Base-by-base conservation (phyloP, 2,888 invertebrate species). In the Fragum whitleyi region DNA sequence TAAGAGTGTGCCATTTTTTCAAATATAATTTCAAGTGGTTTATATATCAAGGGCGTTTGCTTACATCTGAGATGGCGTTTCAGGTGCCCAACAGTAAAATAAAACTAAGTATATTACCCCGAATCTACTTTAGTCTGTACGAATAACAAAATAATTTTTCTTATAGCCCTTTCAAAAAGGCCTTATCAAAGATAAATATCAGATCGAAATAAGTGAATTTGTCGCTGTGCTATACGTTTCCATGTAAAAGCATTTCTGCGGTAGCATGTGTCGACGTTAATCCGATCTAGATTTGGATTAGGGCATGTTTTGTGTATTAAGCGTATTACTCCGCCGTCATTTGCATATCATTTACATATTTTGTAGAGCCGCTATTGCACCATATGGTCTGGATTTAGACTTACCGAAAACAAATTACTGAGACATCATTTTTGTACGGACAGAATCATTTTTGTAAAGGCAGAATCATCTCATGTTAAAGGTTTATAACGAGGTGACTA, bases 311-410 rank as follows among this genome's bases (percentile, higher is more conserved):
- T 19, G 16, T 16, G 47, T 26, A 23, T 11, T 65, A 65, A 65
- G 36, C 65, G 65, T 42, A 65, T 65, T 65, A 65, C 23, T 39
- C n/a, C 65, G 65, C 65, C 21, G 23, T 42, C n/a, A 65, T 65
- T 42, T 42, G 42, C 65, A 65, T 65, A 39, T 23, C 7, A 39
- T 65, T 65, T 65, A 23, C 65, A 65, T 65, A 65, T 0, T 65
- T 65, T 39, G 57, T 57, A 26, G 26, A 57, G n/a, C 57, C 26
- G 23, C 11, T 57, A 23, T 57, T 57, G 23, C 21, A 57, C 57
- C 57, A 57, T 2, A 57, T 57, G 57, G 57, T 57, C 6, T 7
- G 3, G 6, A 21, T 57, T 57, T 57, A 5, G 57, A 57, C 57
- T 26, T 9, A 26, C 21, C 51, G 21, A 51, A 21, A 51, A 16